Conservation (phyloP, 2,888 invertebrate genomes). For the Tridacna crocea region DNA sequence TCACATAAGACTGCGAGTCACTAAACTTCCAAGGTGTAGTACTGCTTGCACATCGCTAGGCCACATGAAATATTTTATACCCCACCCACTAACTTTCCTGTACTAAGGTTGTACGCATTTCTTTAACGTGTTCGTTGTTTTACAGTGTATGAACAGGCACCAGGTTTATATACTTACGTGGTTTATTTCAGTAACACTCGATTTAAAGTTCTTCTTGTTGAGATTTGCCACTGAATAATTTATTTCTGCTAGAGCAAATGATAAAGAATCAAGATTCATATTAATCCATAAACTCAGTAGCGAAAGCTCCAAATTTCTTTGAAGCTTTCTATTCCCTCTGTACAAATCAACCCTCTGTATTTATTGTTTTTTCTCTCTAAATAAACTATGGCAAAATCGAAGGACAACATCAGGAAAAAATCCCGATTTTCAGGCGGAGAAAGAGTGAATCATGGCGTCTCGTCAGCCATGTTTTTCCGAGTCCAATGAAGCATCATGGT, state of each 20-base stretch:
- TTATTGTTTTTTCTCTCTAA: conserved; percentile 59
- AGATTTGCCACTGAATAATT: conserved; percentile 98
- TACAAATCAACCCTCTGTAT: conserved; percentile 50
- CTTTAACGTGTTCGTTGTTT: too few species aligned
- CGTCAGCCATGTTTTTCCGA: conserved; percentile 74
- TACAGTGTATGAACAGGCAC: too few species aligned
- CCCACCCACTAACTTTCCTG: too few species aligned
- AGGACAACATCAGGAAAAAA: conserved; percentile 72
- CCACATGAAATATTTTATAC: too few species aligned
- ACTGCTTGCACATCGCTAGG: too few species aligned
- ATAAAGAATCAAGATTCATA: conserved; percentile 95
- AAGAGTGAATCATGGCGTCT: conserved; percentile 79
- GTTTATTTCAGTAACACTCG: conserved; percentile 94
- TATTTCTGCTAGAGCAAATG: conserved; percentile 99
- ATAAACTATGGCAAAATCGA: conserved; percentile 55
- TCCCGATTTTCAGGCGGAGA: conserved; percentile 56
- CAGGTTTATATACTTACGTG: conserved; percentile 88
- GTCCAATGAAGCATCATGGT: too few species aligned
- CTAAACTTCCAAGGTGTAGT: too few species aligned
- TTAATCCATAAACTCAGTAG: conserved; percentile 87
- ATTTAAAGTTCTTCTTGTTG: conserved; percentile 97
- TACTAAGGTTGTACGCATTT: too few species aligned
- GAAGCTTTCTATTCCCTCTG: conserved; percentile 77
- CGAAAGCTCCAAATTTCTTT: conserved; percentile 93
- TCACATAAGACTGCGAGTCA: too few species aligned